Percentiles rank a stretch among this genome's conserved stretches.
Conservation (phyloP, 2,888 invertebrate species). For the Aphidius colemani region DNA sequence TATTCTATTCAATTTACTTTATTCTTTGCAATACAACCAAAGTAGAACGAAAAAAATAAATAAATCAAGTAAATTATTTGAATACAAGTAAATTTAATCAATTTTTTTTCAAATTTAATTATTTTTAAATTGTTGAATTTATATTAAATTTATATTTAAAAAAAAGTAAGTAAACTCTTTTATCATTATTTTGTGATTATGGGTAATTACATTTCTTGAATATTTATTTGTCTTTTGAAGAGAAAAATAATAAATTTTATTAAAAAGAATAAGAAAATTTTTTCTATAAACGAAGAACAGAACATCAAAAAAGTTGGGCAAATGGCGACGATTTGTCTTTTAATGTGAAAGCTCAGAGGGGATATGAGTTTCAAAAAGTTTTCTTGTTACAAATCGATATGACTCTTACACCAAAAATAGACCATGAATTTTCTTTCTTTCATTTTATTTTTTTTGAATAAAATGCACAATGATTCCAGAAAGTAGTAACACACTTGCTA, state of each 20-base stretch:
- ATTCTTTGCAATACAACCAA: too few relatives aligned
- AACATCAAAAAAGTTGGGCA: background rate
- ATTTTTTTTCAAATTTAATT: too few relatives aligned
- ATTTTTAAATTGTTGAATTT: too few relatives aligned
- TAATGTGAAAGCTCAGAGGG: background rate
- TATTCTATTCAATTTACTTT: too few relatives aligned
- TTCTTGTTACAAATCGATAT: conserved; percentile 20
- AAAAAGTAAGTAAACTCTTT: too few relatives aligned
- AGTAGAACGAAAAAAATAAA: too few relatives aligned
- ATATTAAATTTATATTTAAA: too few relatives aligned
- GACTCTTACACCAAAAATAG: conserved; percentile 8
- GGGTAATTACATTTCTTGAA: background rate
- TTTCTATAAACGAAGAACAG: background rate
- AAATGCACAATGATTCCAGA: conserved; percentile 10
- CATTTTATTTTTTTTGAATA: background rate
- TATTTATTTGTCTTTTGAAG: background rate
- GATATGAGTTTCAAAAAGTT: conserved; percentile 10
- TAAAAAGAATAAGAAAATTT: background rate
- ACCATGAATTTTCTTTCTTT: too few relatives aligned
- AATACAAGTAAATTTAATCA: too few relatives aligned
- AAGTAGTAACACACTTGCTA: conserved; percentile 4
- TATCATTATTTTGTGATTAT: background rate
- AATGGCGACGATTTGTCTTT: conserved; percentile 11
- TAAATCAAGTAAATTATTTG: too few relatives aligned
- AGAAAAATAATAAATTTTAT: background rate